Conservation (phyloP, 2,113 vertebrate genomes). For the Hipposideros armiger region DNA sequence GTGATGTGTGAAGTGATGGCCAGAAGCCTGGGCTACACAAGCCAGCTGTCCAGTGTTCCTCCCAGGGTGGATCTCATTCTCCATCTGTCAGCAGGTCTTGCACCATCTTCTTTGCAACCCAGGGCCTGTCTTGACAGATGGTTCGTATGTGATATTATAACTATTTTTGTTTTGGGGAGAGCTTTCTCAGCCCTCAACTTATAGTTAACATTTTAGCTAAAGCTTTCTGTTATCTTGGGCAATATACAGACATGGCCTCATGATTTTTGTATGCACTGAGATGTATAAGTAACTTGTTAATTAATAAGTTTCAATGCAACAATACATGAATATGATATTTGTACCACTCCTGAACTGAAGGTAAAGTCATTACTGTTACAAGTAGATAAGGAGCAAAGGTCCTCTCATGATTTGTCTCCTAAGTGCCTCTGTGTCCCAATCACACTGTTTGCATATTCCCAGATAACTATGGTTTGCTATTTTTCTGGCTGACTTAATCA, state of each 20-base stretch:
- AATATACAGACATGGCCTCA: background rate
- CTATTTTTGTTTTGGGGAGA: background rate
- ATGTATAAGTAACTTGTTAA: background rate
- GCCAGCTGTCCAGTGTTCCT: background rate
- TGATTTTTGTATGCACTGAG: background rate
- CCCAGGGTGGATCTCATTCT: background rate
- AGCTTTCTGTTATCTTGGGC: conserved; percentile 25
- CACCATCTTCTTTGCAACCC: conserved; percentile 32
- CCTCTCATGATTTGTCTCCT: background rate
- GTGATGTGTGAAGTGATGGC: background rate
- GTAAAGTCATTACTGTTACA: background rate
- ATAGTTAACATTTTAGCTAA: conserved; percentile 42
- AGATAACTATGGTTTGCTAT: background rate
- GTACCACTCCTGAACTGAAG: background rate
- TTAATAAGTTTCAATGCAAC: background rate
- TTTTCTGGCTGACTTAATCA: conserved; percentile 39
- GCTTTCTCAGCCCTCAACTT: conserved; percentile 46
- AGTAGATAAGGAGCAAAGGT: background rate
- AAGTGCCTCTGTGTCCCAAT: background rate
- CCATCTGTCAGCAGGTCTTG: background rate
- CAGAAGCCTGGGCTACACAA: background rate
- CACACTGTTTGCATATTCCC: background rate
- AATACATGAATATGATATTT: background rate
- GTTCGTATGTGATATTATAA: background rate
- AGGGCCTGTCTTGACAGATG: conserved; percentile 51